Evolutionary conservation across 2,888 invertebrate genomes (phyloP).

Genomic region (Cantharis nigra): DNA sequence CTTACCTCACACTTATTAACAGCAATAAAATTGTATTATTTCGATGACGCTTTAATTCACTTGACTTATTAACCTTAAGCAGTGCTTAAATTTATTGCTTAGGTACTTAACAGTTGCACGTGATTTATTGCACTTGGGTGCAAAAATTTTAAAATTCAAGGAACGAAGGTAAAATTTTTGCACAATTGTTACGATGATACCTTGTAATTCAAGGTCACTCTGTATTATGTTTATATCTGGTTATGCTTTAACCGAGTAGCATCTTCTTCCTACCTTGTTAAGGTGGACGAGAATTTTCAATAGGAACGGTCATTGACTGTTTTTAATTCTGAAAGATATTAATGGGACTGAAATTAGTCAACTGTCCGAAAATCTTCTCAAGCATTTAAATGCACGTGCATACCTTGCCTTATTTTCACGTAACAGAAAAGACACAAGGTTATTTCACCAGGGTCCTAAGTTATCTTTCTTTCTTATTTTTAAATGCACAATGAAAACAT

Average conservation of each 20-base stretch:
- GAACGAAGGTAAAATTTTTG: not conserved
- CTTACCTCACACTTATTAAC: constrained; percentile 42
- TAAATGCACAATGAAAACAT: not conserved
- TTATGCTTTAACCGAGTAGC: not conserved
- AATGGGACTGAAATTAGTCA: constrained; percentile 53
- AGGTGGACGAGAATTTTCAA: constrained; percentile 15
- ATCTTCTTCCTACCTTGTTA: constrained; percentile 6
- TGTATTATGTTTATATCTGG: not conserved
- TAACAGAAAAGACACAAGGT: not conserved
- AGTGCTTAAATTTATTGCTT: not conserved
- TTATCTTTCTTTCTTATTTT: not conserved
- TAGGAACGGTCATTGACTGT: constrained; percentile 37
- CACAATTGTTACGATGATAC: not conserved
- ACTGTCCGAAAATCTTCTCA: constrained; percentile 51
- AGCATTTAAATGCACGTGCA: constrained; percentile 49
- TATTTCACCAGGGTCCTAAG: not conserved
- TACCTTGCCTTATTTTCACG: not conserved
- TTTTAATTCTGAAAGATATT: constrained; percentile 51
- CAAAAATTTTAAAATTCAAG: not conserved
- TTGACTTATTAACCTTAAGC: not conserved
- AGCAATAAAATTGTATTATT: constrained; percentile 39
- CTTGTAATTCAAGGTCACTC: not conserved
- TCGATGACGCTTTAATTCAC: constrained; percentile 5
- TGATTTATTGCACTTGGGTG: not conserved
- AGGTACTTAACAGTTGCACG: not conserved